phyloP scores from a whole-genome alignment of 2,888 invertebrate genomes.

The Cyclophora punctaria region DNA sequence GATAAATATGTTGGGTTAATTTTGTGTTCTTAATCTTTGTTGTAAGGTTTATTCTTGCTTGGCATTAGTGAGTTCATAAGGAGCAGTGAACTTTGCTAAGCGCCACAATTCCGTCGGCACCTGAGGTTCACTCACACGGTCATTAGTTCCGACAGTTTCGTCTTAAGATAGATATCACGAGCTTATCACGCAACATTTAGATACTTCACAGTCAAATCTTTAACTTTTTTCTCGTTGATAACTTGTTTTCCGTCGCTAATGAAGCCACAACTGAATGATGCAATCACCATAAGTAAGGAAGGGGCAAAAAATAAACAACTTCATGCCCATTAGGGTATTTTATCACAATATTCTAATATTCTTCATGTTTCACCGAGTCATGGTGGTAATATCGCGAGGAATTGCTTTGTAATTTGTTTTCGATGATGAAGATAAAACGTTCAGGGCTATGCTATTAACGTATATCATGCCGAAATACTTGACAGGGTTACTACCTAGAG shows the following conservation, averaged over 20 bases:
- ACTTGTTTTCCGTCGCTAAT: conserved; percentile 12
- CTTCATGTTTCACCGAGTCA: conserved; percentile 36
- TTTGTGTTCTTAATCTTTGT: conserved; percentile 4
- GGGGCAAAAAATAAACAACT: conserved; percentile 13
- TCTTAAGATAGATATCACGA: conserved; percentile 48
- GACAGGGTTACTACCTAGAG: too few species aligned
- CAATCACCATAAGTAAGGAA: conserved; percentile 15
- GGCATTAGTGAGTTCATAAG: conserved; percentile 27
- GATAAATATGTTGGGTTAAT: conserved; percentile 11
- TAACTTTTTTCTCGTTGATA: conserved; percentile 1
- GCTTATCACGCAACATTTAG: conserved; percentile 38
- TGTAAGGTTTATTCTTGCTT: conserved; percentile 40
- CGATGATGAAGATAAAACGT: conserved; percentile 23
- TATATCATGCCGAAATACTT: too few species aligned
- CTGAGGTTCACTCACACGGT: conserved; percentile 63
- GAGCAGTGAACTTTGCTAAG: conserved; percentile 70
- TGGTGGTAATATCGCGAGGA: conserved; percentile 38
- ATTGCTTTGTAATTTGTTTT: conserved; percentile 39
- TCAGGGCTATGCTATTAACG: too few species aligned
- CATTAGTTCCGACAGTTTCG: conserved; percentile 61
- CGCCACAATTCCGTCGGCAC: conserved; percentile 55
- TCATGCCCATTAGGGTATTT: conserved; percentile 6
- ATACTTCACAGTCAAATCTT: conserved; percentile 12
- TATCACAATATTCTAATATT: conserved; percentile 9
- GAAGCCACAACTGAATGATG: conserved; percentile 21